These are phyloP conservation scores for Teleogryllus oceanicus DNA, from an alignment of 2,888 invertebrate genomes.

Conservation along the genomic window DNA sequence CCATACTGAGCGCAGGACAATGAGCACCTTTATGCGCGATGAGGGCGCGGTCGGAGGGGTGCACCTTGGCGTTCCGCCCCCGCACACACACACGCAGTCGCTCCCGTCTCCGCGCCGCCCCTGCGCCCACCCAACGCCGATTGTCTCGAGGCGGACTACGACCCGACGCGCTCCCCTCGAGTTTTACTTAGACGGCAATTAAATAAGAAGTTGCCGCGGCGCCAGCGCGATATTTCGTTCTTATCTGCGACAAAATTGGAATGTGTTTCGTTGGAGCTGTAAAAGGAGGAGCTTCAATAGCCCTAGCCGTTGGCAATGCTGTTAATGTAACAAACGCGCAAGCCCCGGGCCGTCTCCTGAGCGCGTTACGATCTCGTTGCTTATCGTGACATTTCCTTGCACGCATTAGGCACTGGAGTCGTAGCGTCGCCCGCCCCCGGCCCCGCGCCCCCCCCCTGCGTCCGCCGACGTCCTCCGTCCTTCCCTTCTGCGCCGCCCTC, in stretches of 20 bases:
- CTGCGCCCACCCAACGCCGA: background rate
- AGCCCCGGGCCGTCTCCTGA: background rate
- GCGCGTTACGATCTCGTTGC: slow-evolving; percentile 10
- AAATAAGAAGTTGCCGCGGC: background rate
- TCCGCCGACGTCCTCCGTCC: background rate
- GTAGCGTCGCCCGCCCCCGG: background rate
- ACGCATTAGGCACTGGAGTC: background rate
- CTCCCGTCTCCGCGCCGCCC: background rate
- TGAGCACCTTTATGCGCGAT: background rate
- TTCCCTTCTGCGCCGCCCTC: background rate
- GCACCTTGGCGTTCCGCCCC: too few relatives aligned
- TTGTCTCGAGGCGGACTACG: background rate
- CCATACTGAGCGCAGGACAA: background rate
- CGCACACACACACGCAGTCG: background rate
- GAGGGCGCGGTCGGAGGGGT: background rate
- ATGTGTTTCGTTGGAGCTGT: slow-evolving; percentile 18
- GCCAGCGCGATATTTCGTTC: background rate
- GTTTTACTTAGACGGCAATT: slow-evolving; percentile 10
- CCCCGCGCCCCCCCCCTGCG: background rate
- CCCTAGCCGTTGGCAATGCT: background rate
- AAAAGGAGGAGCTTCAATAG: slow-evolving; percentile 18
- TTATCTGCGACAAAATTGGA: slow-evolving; percentile 18
- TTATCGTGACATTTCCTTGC: slow-evolving; percentile 18
- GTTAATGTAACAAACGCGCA: slow-evolving; percentile 3
- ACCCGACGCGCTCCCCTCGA: background rate